Percentiles rank a stretch among this genome's conserved stretches.
These are phyloP conservation scores for Drosophila helvetica DNA, from an alignment of 2,888 invertebrate genomes.

Conservation along the genomic window DNA sequence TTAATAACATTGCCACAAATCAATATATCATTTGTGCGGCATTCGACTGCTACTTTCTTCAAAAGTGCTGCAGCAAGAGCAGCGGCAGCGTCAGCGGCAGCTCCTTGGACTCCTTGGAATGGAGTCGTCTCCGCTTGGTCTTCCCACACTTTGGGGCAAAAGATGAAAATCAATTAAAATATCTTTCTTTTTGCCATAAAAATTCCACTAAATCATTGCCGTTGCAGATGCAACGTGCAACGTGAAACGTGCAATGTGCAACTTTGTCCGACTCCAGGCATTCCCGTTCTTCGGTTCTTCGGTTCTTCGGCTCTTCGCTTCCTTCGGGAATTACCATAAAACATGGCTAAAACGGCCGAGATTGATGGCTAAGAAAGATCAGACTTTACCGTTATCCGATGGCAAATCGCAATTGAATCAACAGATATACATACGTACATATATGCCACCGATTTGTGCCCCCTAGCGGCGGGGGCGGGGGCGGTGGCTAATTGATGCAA, in stretches of 20 bases:
- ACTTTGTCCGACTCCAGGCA: neutral
- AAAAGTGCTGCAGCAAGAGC: neutral
- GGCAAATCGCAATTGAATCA: constrained; percentile 13
- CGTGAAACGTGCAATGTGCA: constrained; percentile 35
- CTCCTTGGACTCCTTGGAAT: neutral
- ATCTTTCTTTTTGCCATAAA: constrained; percentile 75
- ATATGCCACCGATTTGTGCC: neutral
- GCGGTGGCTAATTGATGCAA: constrained; percentile 67
- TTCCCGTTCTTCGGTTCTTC: constrained; percentile 19
- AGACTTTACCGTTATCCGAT: constrained; percentile 16
- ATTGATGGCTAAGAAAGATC: constrained; percentile 33
- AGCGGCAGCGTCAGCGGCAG: no score
- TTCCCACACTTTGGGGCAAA: constrained; percentile 69
- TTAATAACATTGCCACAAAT: constrained; percentile 76
- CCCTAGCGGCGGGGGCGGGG: no score
- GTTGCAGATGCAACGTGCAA: constrained; percentile 37
- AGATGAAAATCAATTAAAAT: constrained; percentile 75
- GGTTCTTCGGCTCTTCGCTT: constrained; percentile 17
- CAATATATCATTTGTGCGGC: constrained; percentile 73
- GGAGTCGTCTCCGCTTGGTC: constrained; percentile 26
- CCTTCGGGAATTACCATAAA: constrained; percentile 65
- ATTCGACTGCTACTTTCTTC: constrained; percentile 36
- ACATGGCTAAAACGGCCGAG: constrained; percentile 57
- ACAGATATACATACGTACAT: neutral
- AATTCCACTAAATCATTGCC: constrained; percentile 75